Percentiles rank a stretch among this genome's conserved stretches.
Conservation (phyloP, 1,140 invertebrate genomes). For the Papilio helenus region DNA sequence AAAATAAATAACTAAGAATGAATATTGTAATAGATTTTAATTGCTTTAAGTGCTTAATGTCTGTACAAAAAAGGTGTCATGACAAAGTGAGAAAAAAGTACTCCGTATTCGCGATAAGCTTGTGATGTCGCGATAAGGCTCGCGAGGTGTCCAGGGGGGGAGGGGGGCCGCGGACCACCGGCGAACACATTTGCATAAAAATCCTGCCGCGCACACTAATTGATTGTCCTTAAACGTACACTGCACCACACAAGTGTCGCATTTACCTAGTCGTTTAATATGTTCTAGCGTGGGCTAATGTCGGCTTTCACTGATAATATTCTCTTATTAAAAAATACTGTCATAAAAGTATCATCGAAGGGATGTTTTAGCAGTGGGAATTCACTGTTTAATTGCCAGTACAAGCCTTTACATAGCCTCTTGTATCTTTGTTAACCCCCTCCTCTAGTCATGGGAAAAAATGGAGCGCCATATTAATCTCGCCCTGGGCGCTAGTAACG, state of each 20-base stretch:
- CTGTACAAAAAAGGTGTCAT: background rate
- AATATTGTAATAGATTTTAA: background rate
- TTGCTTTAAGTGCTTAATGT: background rate
- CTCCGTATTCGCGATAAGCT: background rate
- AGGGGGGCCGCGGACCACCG: background rate
- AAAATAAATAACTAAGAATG: too few relatives aligned
- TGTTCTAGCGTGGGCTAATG: background rate
- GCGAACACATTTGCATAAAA: constrained; percentile 25
- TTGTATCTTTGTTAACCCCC: too few relatives aligned
- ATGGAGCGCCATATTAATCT: too few relatives aligned
- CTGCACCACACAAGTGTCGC: background rate
- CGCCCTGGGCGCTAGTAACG: too few relatives aligned
- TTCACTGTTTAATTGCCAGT: too few relatives aligned
- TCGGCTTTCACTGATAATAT: too few relatives aligned
- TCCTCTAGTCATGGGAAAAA: too few relatives aligned
- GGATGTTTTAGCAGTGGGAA: too few relatives aligned
- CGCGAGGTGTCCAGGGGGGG: background rate
- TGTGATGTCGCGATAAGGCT: background rate
- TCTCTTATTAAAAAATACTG: too few relatives aligned
- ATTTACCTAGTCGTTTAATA: background rate
- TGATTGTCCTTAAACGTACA: background rate
- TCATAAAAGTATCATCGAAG: too few relatives aligned
- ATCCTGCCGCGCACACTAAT: constrained; percentile 14
- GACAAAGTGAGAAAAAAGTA: background rate
- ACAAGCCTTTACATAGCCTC: too few relatives aligned